Base-by-base conservation (phyloP, 2,797 vertebrate genomes). In the Botia kubotai region DNA sequence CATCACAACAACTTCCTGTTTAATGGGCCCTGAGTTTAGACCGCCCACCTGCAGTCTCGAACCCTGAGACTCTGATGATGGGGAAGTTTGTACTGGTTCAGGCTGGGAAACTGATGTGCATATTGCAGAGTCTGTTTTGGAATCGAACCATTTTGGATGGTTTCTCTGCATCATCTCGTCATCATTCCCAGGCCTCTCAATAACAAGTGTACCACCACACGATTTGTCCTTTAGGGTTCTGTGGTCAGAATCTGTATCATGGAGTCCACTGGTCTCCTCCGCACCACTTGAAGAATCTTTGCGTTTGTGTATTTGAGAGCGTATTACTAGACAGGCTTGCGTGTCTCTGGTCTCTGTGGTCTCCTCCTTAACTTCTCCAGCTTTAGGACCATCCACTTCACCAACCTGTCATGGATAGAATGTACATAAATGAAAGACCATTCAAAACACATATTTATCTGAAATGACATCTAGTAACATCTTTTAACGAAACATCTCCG, bases 1-100 rank as follows among this genome's bases (percentile, higher is more conserved):
- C 69, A 91, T 89, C 0, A 87, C 81, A 14, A 88, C 75, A 11
- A 91, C 86, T 71, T 94, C 93, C 83, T 93, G 90, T 82, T 95
- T 94, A 75, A 94, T 79, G 1, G 85, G 76, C 68, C 90, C 82
- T 2, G 80, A 86, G 52, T 84, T 82, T 2, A 72, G 16, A 7
- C 84, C 79, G 3, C 57, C 79, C 52, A 66, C 81, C 43, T 81
- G 86, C 46, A 74, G 82, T 70, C 83, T 88, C 29, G 80, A 58
- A 50, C 78, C 19, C 2, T 82, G 84, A 48, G 87, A 80, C 12
- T 68, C 79, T 0, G 84, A 72, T 17, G 86, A 83, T 66, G 78
- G 82, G 1, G 57, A 84, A 79, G 87, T 87, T 72, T 55, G 78
- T 17, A n/a, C 63, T 29, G 75, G 66, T 36, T 75, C 85, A 11